phyloP scores from a whole-genome alignment of 92 coral and sea anemone genomes.

The Phenganax marumi region DNA sequence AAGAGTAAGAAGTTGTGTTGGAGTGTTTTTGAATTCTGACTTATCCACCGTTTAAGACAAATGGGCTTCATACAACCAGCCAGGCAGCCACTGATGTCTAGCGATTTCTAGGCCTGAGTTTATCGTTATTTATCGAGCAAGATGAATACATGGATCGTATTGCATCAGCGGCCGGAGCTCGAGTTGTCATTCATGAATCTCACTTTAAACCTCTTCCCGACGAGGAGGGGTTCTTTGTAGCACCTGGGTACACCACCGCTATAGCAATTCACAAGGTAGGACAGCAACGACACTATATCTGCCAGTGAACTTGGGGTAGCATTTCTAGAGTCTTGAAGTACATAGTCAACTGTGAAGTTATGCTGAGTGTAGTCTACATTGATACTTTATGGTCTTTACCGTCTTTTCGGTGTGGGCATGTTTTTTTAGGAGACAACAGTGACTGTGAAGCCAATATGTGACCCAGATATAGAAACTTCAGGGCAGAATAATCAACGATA shows the following conservation, averaged over 20 bases:
- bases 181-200: slow-evolving; percentile 28
- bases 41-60: no score
- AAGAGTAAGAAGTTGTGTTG: no score
- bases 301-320: neutral
- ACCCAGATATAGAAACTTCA: slow-evolving; percentile 17
- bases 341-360: no score
- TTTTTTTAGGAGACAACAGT: slow-evolving; percentile 16
- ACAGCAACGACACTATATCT: neutral
- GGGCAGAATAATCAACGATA: slow-evolving; percentile 7
- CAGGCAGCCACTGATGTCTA: no score
- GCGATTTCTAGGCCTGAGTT: slow-evolving; percentile 6
- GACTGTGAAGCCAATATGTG: slow-evolving; percentile 39
- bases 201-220: slow-evolving; percentile 19
- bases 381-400: neutral
- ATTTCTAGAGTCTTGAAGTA: no score
- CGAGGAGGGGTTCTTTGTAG: slow-evolving; percentile 43
- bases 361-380: neutral
- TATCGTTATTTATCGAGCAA: slow-evolving; percentile 38
- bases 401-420: neutral
- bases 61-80: no score
- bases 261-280: slow-evolving; percentile 32
- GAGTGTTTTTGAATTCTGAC: no score
- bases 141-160: slow-evolving; percentile 40
- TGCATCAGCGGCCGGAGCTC: slow-evolving; percentile 39
- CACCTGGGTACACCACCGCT: slow-evolving; percentile 35